These are phyloP conservation scores for Himalopsyche kuldschensis DNA, from an alignment of 2,888 invertebrate species.

Conservation along the genomic window DNA sequence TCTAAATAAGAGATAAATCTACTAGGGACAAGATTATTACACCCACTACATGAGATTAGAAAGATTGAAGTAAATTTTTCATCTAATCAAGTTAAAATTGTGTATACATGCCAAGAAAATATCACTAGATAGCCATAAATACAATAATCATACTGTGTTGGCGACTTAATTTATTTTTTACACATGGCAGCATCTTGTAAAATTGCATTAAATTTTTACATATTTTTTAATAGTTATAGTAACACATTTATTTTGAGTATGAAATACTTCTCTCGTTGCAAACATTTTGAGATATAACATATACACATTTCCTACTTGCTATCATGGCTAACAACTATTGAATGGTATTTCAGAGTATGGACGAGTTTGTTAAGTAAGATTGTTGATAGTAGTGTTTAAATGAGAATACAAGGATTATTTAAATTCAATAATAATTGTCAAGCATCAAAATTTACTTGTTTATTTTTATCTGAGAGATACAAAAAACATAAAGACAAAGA, in stretches of 20 bases:
- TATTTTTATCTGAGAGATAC: too few species aligned
- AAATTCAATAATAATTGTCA: too few species aligned
- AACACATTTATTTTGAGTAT: background rate
- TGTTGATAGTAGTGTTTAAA: too few species aligned
- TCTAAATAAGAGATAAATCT: background rate
- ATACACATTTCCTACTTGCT: background rate
- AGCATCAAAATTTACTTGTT: too few species aligned
- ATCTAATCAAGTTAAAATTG: background rate
- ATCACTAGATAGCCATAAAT: background rate
- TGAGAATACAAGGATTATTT: too few species aligned
- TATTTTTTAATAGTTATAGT: background rate
- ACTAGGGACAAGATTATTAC: background rate
- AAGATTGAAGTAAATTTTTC: background rate
- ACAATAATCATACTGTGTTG: background rate
- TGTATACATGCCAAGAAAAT: background rate
- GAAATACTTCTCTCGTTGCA: background rate
- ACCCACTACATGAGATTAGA: background rate
- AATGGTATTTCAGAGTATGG: background rate
- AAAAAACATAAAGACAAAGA: too few species aligned
- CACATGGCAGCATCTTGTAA: background rate
- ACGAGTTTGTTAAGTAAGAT: background rate
- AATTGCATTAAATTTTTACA: background rate
- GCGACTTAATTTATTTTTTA: background rate
- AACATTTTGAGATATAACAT: background rate
- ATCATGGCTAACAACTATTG: background rate